phyloP scores from a whole-genome alignment of 2,888 invertebrate genomes.

The Liposcelis brunnea region DNA sequence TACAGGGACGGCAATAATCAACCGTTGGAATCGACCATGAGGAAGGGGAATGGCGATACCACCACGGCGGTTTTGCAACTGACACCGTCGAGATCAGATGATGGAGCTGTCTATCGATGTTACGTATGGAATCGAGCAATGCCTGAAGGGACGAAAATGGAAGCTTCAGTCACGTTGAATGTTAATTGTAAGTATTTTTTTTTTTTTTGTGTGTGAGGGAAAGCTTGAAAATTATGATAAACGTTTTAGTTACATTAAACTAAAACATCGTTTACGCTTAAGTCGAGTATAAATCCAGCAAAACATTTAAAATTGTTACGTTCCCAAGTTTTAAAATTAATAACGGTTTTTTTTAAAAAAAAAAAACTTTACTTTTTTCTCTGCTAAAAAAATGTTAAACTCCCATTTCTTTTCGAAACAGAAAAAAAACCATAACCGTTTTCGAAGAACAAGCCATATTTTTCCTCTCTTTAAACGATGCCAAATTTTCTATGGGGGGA shows the following conservation, averaged over 20 bases:
- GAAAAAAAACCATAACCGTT: conserved; percentile 6
- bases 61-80: conserved; percentile 59
- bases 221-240: background rate
- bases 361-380: too few species aligned
- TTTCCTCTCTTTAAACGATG: background rate
- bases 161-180: conserved; percentile 60
- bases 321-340: background rate
- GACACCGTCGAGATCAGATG: conserved; percentile 66
- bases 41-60: conserved; percentile 52
- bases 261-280: background rate
- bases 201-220: too few species aligned
- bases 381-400: conserved; percentile 1
- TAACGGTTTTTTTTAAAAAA: too few species aligned
- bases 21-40: conserved; percentile 50
- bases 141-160: conserved; percentile 60
- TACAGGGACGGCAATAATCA: conserved; percentile 59
- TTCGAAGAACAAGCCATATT: conserved; percentile 3
- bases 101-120: conserved; percentile 66
- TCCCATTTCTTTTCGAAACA: conserved; percentile 4
- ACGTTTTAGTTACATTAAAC: background rate
- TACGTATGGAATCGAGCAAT: conserved; percentile 82
- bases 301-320: conserved; percentile 1
- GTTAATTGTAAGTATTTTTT: conserved; percentile 66
- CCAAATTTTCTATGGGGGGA: background rate
- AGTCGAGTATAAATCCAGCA: too few species aligned